Base-by-base conservation (phyloP, 64 coral and sea anemone genomes). In the Montipora efflorescens region DNA sequence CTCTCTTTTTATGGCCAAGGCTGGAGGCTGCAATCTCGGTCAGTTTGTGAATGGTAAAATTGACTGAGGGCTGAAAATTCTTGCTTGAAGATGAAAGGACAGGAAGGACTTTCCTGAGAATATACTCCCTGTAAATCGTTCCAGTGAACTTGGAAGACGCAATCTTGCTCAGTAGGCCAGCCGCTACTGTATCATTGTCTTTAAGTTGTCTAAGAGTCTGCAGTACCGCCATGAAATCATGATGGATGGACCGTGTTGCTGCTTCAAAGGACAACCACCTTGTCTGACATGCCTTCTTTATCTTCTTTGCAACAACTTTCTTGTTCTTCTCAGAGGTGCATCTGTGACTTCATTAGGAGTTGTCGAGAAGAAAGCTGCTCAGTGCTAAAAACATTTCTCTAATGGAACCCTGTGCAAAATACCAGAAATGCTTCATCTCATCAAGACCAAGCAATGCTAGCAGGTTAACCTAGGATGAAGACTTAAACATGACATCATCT, bases 401-500 rank as follows among this genome's bases (percentile, higher is more conserved):
- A 44, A 78, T 46, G 43, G 87, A 78, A 48, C 87, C 52, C 25
- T 89, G 87, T 59, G 87, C 21, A 43, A 23, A 44, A 64, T 77
- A 89, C 75, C 19, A 11, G 22, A 89, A 89, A 78, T 78, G 51
- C 52, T 89, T 78, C 74, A 89, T 89, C 36, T 89, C 25, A 77
- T 78, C 52, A 66, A 89, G 52, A 57, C 87, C 75, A 64, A 78
- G 52, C 52, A 89, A 21, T 21, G 49, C 62, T 36, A 78, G 48
- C 74, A 89, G 74, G 5, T 90, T 67, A 45, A 79, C 14, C 36
- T 79, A 49, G 45, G 74, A 90, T 78, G 55, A 90, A 62, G 79
- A 90, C 36, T 90, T 90, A 47, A 47, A 90, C 75, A 90, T 78
- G 75, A 90, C 74, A 66, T 90, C 88, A 62, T 90, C 74, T 79